These are phyloP conservation scores for Drosophila mauritiana DNA, from an alignment of 1,140 invertebrate species.

Conservation along the genomic window DNA sequence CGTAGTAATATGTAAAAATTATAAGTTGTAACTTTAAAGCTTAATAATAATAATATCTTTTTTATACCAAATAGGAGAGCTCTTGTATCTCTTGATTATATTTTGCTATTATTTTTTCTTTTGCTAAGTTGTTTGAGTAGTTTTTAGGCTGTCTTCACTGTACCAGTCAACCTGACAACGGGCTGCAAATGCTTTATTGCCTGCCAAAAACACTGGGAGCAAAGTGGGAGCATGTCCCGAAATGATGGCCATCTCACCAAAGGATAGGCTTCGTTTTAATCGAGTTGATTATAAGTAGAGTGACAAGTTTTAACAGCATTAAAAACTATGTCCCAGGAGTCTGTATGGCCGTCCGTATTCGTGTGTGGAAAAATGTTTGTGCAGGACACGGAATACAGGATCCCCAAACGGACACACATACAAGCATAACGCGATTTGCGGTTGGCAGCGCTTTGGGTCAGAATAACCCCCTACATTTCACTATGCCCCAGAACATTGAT, in stretches of 20 bases:
- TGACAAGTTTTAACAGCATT: slow-evolving; percentile 44
- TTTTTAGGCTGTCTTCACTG: not conserved
- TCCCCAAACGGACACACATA: slow-evolving; percentile 8
- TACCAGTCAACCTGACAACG: not conserved
- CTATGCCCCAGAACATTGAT: slow-evolving; percentile 19
- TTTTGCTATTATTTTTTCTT: too few species aligned
- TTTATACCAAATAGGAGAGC: too few species aligned
- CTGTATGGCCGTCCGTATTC: too few species aligned
- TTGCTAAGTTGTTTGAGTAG: too few species aligned
- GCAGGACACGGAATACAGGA: slow-evolving; percentile 1
- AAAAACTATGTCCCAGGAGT: slow-evolving; percentile 19
- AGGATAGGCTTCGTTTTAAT: slow-evolving; percentile 41
- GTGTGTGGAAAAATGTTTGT: slow-evolving; percentile 26
- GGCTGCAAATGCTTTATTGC: slow-evolving; percentile 41
- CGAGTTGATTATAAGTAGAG: slow-evolving; percentile 53
- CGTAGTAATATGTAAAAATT: too few species aligned
- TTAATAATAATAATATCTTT: too few species aligned
- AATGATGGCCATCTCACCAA: not conserved
- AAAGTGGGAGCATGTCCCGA: not conserved
- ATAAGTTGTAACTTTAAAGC: too few species aligned
- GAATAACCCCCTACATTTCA: slow-evolving; percentile 1
- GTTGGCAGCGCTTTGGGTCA: not conserved
- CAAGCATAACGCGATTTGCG: slow-evolving; percentile 21
- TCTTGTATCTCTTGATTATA: too few species aligned
- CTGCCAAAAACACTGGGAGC: slow-evolving; percentile 40